These are phyloP conservation scores for Trypoxylus dichotomus DNA, from an alignment of 1,140 invertebrate genomes.

Conservation along the genomic window DNA sequence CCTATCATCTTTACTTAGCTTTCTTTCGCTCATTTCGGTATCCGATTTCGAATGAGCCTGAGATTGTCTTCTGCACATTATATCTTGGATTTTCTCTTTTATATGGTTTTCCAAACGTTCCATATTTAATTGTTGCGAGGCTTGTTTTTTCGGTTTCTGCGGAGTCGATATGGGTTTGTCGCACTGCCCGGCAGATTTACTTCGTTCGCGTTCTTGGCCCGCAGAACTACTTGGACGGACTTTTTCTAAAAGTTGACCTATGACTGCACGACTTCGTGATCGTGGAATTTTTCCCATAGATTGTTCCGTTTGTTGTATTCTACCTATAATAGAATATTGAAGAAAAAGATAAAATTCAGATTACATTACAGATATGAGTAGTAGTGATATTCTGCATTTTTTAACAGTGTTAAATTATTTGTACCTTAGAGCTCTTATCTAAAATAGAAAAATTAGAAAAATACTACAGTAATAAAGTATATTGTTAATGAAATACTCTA, in stretches of 20 bases:
- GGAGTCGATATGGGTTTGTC: constrained; percentile 49
- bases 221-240: constrained; percentile 41
- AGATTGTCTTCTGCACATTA: constrained; percentile 47
- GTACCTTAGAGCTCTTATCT: no score
- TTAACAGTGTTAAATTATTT: no score
- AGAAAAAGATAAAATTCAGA: not conserved
- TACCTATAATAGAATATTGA: constrained; percentile 34
- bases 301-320: constrained; percentile 44
- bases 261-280: constrained; percentile 46
- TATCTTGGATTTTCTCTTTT: constrained; percentile 56
- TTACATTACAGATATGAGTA: no score
- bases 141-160: constrained; percentile 48
- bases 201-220: constrained; percentile 53
- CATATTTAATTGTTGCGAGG: constrained; percentile 51
- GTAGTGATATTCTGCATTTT: no score
- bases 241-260: constrained; percentile 43
- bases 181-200: constrained; percentile 56
- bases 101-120: constrained; percentile 56
- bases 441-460: no score
- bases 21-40: constrained; percentile 45
- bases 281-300: constrained; percentile 49
- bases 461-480: no score
- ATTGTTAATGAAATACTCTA: no score
- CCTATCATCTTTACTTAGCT: constrained; percentile 43
- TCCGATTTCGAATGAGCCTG: constrained; percentile 49